Base-by-base conservation (phyloP, 1,140 invertebrate genomes). In the Scaptomyza hsui region DNA sequence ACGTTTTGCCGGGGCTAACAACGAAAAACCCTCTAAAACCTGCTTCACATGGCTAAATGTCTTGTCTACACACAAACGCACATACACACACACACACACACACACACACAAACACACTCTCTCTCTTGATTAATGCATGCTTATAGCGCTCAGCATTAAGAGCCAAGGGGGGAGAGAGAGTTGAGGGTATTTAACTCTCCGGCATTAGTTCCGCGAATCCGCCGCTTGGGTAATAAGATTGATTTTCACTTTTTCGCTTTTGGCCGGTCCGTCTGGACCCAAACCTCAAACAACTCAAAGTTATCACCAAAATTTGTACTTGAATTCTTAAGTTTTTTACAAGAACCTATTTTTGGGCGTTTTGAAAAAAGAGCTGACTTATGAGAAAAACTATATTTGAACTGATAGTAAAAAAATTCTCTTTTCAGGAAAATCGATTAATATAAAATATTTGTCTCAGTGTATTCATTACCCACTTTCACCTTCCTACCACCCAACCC, bases 171-270 rank as follows among this genome's bases (percentile, higher is more conserved):
- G 18, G 10, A 9, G 10, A 9, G 13, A 6, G 35, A 10, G 1
- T n/a, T 19, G 12, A 0, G 4, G 4, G 4, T 29, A 12, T 21
- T 21, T n/a, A 26, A 16, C 12, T 15, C 42, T 48, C 12, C 37
- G 15, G 39, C 49, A 55, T 49, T 67, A 44, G 44, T 63, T 81
- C 56, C 63, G 60, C 59, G 72, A 79, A 83, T 75, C 78, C 75
- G 68, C 63, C 76, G 81, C 61, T 64, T 86, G 64, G 80, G 77
- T 86, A 79, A 86, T 88, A 86, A 86, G 81, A 86, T 86, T 86
- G 81, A 86, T 86, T 86, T 86, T 86, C 81, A 85, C 76, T 86
- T 85, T 77, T 86, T 77, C 73, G 53, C 75, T 75, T 71, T 55
- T 56, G 49, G 7, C 21, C 16, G 13, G 10, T 35, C 26, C 26